Conservation (phyloP, 2,888 invertebrate genomes). For the Bursaphelenchus okinawaensis region DNA sequence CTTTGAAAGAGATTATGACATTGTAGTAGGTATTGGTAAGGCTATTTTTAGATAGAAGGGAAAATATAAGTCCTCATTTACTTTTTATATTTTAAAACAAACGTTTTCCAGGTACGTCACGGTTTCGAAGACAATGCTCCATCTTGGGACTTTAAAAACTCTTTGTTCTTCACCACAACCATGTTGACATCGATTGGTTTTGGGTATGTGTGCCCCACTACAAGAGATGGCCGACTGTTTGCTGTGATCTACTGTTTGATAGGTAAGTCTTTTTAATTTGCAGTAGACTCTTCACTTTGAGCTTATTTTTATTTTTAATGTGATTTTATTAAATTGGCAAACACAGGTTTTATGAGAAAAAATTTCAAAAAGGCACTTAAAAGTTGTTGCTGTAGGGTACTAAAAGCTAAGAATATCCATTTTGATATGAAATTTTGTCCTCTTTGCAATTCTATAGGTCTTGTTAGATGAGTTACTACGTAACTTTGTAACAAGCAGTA, state of each 20-base stretch:
- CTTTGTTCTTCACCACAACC: slow-evolving; percentile 40
- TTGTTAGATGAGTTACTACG: no score
- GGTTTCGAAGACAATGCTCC: slow-evolving; percentile 53
- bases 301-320: no score
- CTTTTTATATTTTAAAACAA: slow-evolving; percentile 48
- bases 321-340: no score
- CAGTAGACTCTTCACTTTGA: no score
- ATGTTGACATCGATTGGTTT: slow-evolving; percentile 47
- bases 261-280: slow-evolving; percentile 35
- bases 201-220: slow-evolving; percentile 52
- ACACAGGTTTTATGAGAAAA: no score
- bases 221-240: slow-evolving; percentile 71
- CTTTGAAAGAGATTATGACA: background rate
- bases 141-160: slow-evolving; percentile 37
- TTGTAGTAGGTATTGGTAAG: background rate
- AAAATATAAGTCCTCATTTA: no score
- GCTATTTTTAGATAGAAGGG: background rate
- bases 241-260: slow-evolving; percentile 78
- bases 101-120: slow-evolving; percentile 45
- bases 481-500: no score
- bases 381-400: no score
- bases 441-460: no score
- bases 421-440: no score
- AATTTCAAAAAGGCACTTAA: no score
- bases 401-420: no score